phyloP scores from a whole-genome alignment of 2,888 invertebrate genomes.

The Trachelus iudaicus region DNA sequence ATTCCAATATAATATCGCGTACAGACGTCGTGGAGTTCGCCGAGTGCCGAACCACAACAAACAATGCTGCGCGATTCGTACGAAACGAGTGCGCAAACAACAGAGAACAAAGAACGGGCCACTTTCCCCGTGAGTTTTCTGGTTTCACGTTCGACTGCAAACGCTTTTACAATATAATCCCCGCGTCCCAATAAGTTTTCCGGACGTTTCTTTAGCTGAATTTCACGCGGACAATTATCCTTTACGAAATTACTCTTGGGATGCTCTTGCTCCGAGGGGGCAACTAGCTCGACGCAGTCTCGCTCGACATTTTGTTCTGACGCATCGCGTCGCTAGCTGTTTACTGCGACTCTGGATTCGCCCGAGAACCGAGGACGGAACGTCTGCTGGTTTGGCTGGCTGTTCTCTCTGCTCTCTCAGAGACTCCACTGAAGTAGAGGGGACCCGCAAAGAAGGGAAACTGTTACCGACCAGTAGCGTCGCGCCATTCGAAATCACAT shows the following conservation, averaged over 20 bases:
- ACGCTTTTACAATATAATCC: not conserved
- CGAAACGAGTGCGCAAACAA: constrained; percentile 51
- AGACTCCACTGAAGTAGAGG: constrained; percentile 24
- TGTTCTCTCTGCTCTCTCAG: not conserved
- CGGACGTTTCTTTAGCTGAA: not conserved
- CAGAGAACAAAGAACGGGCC: constrained; percentile 50
- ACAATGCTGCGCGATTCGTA: constrained; percentile 57
- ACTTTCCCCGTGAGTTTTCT: constrained; percentile 36
- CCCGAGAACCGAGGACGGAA: constrained; percentile 44
- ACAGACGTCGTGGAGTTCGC: not conserved
- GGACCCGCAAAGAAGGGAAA: no score
- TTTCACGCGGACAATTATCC: not conserved
- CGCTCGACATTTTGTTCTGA: constrained; percentile 51
- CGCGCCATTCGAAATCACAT: not conserved
- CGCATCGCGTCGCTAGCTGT: constrained; percentile 61
- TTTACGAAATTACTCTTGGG: constrained; percentile 4
- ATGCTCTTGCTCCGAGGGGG: constrained; percentile 24
- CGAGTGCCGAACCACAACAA: constrained; percentile 42
- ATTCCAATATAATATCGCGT: not conserved
- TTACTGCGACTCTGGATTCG: constrained; percentile 41
- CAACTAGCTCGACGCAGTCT: constrained; percentile 39
- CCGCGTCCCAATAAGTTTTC: not conserved
- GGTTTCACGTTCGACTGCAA: not conserved
- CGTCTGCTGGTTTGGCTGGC: constrained; percentile 28
- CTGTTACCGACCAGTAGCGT: not conserved